Percentiles rank a stretch among this genome's conserved stretches.
These are phyloP conservation scores for Pogonophryne albipinna DNA, from an alignment of 2,797 vertebrate genomes.

Conservation along the genomic window DNA sequence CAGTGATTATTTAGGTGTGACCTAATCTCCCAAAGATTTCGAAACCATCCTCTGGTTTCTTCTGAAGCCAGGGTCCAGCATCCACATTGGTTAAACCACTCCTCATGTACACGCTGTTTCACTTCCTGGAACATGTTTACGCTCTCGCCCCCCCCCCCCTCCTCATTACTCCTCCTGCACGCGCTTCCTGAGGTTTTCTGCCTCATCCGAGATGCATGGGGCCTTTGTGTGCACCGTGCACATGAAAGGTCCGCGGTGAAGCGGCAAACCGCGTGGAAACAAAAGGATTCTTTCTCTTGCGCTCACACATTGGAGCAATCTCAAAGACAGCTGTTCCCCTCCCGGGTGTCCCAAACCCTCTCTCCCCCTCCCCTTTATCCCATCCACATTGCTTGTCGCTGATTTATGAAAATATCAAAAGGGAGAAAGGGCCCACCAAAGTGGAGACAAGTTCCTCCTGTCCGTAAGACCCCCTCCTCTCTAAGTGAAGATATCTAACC, in stretches of 20 bases:
- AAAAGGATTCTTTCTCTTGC: constrained; percentile 80
- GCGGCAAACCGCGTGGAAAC: constrained; percentile 72
- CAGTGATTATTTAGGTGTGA: constrained; percentile 6
- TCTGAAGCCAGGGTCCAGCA: constrained; percentile 22
- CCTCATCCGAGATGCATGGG: constrained; percentile 69
- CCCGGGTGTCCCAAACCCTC: constrained; percentile 64
- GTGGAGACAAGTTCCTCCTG: constrained; percentile 33
- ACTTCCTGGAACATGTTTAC: constrained; percentile 70
- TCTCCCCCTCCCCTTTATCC: constrained; percentile 14
- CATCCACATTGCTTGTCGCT: constrained; percentile 41
- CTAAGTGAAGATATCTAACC: constrained; percentile 30
- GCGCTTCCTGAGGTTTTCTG: constrained; percentile 63
- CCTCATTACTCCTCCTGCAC: constrained; percentile 66
- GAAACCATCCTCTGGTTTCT: constrained; percentile 6
- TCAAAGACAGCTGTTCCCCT: constrained; percentile 77
- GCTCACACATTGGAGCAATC: constrained; percentile 78
- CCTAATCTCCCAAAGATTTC: neutral
- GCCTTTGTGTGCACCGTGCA: constrained; percentile 68
- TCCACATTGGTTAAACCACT: constrained; percentile 20
- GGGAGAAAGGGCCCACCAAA: constrained; percentile 60
- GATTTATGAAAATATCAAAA: constrained; percentile 71
- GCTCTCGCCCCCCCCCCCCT: constrained; percentile 44
- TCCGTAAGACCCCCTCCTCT: constrained; percentile 38
- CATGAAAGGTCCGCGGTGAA: constrained; percentile 71
- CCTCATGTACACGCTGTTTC: constrained; percentile 33